Evolutionary conservation across 1,140 invertebrate genomes (phyloP), one percentile per base, ranked within the genome.

Genomic region (Panagrolaimus sp.): DNA sequence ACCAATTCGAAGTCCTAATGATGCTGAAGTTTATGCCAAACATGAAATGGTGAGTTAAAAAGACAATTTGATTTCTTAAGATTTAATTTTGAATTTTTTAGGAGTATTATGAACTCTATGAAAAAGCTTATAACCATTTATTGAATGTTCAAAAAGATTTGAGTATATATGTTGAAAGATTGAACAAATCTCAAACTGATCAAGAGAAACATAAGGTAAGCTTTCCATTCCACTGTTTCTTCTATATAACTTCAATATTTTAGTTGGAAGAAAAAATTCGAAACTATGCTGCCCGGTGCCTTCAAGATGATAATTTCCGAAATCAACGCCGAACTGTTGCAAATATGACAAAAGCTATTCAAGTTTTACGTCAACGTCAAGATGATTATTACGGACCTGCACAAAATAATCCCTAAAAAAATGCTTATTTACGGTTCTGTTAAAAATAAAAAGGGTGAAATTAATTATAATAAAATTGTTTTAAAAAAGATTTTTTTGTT

Each of bases 281-380:
- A 25, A 57, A 57, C 11, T 57, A 57, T 27, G 51, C 51, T 57
- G 51, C 20, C 20, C 20, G 27, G 20, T 57, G 51, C 51, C 51
- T 57, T 25, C 51, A 57, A 20, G 51, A 57, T 27, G 51, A 57
- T 20, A 57, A 20, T 25, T 57, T 57, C 27, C 20, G 27, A 25
- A 57, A 57, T 27, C 51, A 57, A 57, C 51, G 51, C n/a, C 20
- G 27, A 11, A 57, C 51, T 25, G 51, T 57, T 27, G 51, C 51
- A 20, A 57, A 57, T 27, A 57, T 57, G 51, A 57, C 51, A 13
- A 57, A 57, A 20, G 51, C 51, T 14, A 57, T 57, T 57, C 51
- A 57, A 57, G 51, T 57, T 57, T 57, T 57, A 16, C 51, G 51
- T 57, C 20, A 27, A 20, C 51, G 51, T 20, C 27, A 25, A 27